Evolutionary conservation across 1,140 invertebrate species (phyloP), one percentile per base, ranked within the genome.

Genomic region (Coenobita brevimanus): DNA sequence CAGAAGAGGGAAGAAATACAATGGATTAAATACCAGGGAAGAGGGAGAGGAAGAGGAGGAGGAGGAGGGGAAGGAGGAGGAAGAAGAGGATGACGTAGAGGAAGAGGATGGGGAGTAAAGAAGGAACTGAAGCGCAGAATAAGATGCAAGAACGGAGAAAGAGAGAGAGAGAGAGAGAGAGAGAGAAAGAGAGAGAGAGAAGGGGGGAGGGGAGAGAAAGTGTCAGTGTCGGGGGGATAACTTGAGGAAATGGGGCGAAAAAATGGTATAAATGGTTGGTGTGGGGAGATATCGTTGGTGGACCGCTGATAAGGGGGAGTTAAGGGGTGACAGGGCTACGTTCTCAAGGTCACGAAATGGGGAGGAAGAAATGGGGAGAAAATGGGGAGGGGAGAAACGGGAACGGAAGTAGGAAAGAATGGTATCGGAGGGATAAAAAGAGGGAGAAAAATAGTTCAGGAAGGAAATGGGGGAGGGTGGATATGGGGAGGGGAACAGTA

Each of bases 161-260:
- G 46, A 17, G 46, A 17, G 46, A 17, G 46, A 17, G 46, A 17
- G 46, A 17, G 13, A 75, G 36, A 75, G 41, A 6, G 38, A 73
- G 38, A 3, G 38, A 8, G 30, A n/a, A 50, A 41, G 38, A 27
- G 36, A 24, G n/a, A 46, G 33, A 54, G 43, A 60, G 15, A 33
- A 15, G 15, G 27, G 50, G 36, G 3, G n/a, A 54, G 21, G 46
- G 30, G 50, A 50, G 17, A 33, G 27, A 38, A 36, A 71, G 64
- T 50, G 21, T 33, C 30, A 13, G 1, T 15, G 41, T 50, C 38
- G 54, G 62, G 41, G 62, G 79, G 62, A 82, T 82, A 67, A 82
- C 79, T 67, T 82, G 3, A 64, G 79, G 60, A 82, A 82, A 82
- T 67, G 60, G 79, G 62, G 79, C 36, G 54, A 43, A 67, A 82